phyloP scores from a whole-genome alignment of 2,888 invertebrate species.

The Lasioglossum pauxillum region DNA sequence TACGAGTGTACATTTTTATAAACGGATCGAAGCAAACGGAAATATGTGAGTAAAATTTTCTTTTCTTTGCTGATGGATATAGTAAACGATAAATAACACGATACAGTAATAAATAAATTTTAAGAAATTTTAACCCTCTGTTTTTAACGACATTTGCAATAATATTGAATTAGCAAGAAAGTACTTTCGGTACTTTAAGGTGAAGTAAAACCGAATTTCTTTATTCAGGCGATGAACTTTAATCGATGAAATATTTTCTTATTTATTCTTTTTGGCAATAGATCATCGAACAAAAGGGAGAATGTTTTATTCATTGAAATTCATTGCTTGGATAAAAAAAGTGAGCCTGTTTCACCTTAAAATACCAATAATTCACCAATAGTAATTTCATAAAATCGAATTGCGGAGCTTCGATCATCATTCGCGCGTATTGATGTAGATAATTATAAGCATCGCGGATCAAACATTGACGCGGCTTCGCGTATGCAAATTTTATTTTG shows the following conservation, averaged over 20 bases:
- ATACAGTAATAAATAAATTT: background rate
- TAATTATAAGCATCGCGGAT: background rate
- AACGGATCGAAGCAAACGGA: background rate
- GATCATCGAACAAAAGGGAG: too few relatives aligned
- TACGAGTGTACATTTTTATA: background rate
- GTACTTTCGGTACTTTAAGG: too few relatives aligned
- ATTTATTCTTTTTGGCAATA: too few relatives aligned
- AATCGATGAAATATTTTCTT: too few relatives aligned
- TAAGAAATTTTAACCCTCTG: too few relatives aligned
- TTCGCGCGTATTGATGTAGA: too few relatives aligned
- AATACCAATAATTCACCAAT: too few relatives aligned
- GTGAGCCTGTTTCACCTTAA: too few relatives aligned
- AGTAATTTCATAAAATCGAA: background rate
- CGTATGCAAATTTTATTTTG: background rate
- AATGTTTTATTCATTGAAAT: too few relatives aligned
- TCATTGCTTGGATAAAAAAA: too few relatives aligned
- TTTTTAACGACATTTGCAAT: background rate
- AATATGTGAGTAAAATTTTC: background rate
- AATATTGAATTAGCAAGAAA: background rate
- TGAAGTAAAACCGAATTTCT: too few relatives aligned
- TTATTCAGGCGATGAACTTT: too few relatives aligned
- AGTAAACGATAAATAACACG: background rate
- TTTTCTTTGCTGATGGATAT: background rate
- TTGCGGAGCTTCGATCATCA: background rate
- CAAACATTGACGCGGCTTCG: background rate